Evolutionary conservation across 2,797 vertebrate genomes (phyloP).

Genomic region (Sternotherus odoratus): DNA sequence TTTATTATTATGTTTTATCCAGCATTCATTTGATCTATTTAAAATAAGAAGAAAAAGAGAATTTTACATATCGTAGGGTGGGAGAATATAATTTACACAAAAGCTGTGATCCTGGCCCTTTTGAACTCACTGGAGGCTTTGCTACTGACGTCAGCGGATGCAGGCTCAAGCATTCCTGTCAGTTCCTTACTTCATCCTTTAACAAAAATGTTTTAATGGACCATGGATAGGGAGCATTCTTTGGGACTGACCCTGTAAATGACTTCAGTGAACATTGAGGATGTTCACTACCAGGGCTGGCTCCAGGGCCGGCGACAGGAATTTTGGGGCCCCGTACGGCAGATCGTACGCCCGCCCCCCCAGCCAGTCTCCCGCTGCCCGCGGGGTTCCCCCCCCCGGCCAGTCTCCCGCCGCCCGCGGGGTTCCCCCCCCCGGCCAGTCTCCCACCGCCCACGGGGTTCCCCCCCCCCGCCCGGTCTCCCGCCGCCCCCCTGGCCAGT

Average conservation of each 20-base stretch:
- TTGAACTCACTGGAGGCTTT: neutral
- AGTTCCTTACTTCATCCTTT: neutral
- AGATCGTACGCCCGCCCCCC: too few species aligned
- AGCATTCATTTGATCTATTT: neutral
- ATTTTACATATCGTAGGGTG: neutral
- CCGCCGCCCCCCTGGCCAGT: too few species aligned
- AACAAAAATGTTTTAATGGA: neutral
- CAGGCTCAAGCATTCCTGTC: neutral
- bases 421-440: too few species aligned
- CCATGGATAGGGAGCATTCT: neutral
- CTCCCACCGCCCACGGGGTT: too few species aligned
- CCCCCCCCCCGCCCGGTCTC: too few species aligned
- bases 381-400: too few species aligned
- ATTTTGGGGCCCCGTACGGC: too few species aligned
- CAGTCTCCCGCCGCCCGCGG: too few species aligned
- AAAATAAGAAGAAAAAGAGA: neutral
- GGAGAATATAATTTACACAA: neutral
- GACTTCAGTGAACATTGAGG: neutral
- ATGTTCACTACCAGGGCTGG: too few species aligned
- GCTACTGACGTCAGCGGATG: neutral
- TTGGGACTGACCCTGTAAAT: rapidly evolving
- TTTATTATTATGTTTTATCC: rapidly evolving
- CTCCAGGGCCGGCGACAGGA: too few species aligned
- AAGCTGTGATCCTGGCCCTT: neutral
- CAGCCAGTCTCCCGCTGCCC: too few species aligned